Conservation (phyloP, 2,888 invertebrate genomes). For the Dione vanillae region DNA sequence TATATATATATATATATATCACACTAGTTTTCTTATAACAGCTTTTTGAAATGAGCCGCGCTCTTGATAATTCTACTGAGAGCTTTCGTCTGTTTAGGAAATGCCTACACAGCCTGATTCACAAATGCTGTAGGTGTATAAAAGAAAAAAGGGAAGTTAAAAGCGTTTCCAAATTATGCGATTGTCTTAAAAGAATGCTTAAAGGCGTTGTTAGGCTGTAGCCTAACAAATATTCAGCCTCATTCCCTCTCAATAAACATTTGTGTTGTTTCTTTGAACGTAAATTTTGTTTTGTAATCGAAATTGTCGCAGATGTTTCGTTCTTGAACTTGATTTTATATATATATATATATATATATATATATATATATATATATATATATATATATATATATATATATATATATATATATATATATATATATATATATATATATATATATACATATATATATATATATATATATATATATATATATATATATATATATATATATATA, state of each 20-base stretch:
- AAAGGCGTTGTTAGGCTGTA: no score
- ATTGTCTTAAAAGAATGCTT: constrained; percentile 27
- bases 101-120: constrained; percentile 28
- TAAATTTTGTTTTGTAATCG: background rate
- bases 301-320: background rate
- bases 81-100: constrained; percentile 32
- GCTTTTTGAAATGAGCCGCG: constrained; percentile 31
- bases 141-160: constrained; percentile 21
- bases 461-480: no score
- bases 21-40: constrained; percentile 2
- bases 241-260: no score
- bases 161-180: constrained; percentile 19
- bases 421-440: no score
- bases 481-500: no score
- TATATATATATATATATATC: no score
- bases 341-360: no score
- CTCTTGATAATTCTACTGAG: constrained; percentile 30
- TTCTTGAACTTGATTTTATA: background rate
- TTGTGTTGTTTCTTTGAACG: background rate
- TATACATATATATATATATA: no score
- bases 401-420: no score
- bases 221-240: no score
- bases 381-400: no score
- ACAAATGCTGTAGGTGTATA: constrained; percentile 23
- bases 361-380: no score